Conservation (phyloP, 2,113 vertebrate species). For the Pagrus major region DNA sequence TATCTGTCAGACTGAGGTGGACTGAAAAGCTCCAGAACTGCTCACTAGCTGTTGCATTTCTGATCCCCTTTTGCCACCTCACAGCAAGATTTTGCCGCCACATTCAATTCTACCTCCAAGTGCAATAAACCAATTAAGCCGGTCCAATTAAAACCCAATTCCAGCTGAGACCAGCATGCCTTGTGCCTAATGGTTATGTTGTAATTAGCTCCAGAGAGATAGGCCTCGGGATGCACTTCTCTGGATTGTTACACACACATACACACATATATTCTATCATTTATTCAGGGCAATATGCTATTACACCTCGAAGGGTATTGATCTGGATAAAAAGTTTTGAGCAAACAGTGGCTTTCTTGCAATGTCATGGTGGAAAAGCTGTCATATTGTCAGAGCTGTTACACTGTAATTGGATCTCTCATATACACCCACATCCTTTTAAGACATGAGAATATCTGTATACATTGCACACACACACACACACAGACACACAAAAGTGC, state of each 20-base stretch:
- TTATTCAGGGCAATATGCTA: slow-evolving; percentile 42
- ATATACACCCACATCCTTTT: slow-evolving; percentile 61
- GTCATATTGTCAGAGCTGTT: slow-evolving; percentile 57
- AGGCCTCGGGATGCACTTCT: slow-evolving; percentile 60
- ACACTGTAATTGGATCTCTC: slow-evolving; percentile 62
- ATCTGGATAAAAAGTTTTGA: slow-evolving; percentile 55
- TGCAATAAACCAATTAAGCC: slow-evolving; percentile 83
- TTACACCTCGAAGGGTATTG: slow-evolving; percentile 55
- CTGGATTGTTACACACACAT: slow-evolving; percentile 46
- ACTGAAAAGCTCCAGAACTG: slow-evolving; percentile 21
- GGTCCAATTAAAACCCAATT: slow-evolving; percentile 85
- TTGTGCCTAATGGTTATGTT: slow-evolving; percentile 78
- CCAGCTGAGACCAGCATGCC: slow-evolving; percentile 79
- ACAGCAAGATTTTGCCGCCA: slow-evolving; percentile 57
- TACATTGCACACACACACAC: not conserved
- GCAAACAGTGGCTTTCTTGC: slow-evolving; percentile 49
- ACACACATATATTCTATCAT: slow-evolving; percentile 37
- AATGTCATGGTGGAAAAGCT: slow-evolving; percentile 59
- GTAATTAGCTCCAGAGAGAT: slow-evolving; percentile 83
- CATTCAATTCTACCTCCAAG: slow-evolving; percentile 73
- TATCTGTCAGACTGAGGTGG: slow-evolving; percentile 39
- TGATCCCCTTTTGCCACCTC: slow-evolving; percentile 36
- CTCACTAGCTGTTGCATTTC: slow-evolving; percentile 34
- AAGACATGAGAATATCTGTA: slow-evolving; percentile 46
- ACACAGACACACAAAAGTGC: slow-evolving; percentile 9